Evolutionary conservation across 1,140 invertebrate species (phyloP).

Genomic region (Chrysopa pallens): DNA sequence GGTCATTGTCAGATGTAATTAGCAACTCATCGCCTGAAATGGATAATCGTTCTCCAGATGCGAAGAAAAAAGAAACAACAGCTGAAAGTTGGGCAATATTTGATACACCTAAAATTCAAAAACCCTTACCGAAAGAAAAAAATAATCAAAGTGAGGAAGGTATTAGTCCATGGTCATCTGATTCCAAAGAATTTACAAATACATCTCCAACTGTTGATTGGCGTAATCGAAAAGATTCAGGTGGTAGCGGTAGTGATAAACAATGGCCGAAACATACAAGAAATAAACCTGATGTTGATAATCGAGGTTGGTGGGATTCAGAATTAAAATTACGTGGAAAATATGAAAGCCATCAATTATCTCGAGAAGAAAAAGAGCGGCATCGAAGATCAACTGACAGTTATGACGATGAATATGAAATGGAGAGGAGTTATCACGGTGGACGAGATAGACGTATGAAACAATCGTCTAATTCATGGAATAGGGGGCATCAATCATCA

Average conservation of each 20-base stretch:
- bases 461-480: conserved; percentile 1
- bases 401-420: conserved; percentile 21
- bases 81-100: conserved; percentile 22
- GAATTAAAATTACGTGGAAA: conserved; percentile 18
- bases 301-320: conserved; percentile 20
- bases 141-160: conserved; percentile 28
- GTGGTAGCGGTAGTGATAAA: conserved; percentile 15
- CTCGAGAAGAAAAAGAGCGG: neutral
- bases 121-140: conserved; percentile 13
- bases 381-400: conserved; percentile 21
- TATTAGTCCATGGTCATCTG: conserved; percentile 56
- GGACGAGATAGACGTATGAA: conserved; percentile 8
- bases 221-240: conserved; percentile 25
- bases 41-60: conserved; percentile 19
- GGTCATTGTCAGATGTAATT: conserved; percentile 34
- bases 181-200: conserved; percentile 43
- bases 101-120: conserved; percentile 14
- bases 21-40: conserved; percentile 38
- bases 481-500: conserved; percentile 22
- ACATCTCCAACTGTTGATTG: conserved; percentile 23
- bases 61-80: conserved; percentile 14
- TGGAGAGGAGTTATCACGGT: conserved; percentile 13
- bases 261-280: conserved; percentile 23
- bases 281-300: conserved; percentile 20
- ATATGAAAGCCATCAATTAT: conserved; percentile 3